Evolutionary conservation across 2,113 vertebrate genomes (phyloP).

Genomic region (Bettongia penicillata): DNA sequence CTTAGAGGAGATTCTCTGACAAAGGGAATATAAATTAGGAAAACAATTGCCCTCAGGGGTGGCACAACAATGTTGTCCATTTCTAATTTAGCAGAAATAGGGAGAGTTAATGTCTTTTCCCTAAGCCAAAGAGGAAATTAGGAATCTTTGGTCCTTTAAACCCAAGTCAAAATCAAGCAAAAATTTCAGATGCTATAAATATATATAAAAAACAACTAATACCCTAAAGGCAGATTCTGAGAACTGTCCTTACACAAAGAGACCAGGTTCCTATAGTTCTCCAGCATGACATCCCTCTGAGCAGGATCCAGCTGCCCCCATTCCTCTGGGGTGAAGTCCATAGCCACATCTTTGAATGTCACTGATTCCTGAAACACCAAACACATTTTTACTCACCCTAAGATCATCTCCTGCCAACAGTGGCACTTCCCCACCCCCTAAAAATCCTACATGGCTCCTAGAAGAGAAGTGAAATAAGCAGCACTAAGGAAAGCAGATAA

Average conservation of each 20-base stretch:
- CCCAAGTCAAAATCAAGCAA: slow-evolving; percentile 17
- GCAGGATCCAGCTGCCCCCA: slow-evolving; percentile 73
- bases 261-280: slow-evolving; percentile 76
- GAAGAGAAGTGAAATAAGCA: not conserved
- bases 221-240: not conserved
- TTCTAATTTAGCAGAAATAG: not conserved
- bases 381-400: slow-evolving; percentile 18
- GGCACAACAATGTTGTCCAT: not conserved
- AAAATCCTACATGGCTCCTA: not conserved
- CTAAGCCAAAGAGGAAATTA: not conserved
- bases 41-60: not conserved
- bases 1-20: not conserved
- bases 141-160: not conserved
- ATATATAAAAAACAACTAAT: not conserved
- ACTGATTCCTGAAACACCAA: slow-evolving; percentile 67
- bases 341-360: slow-evolving; percentile 78
- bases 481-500: not conserved
- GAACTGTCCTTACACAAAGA: slow-evolving; percentile 72
- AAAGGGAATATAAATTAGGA: not conserved
- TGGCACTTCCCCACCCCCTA: not conserved
- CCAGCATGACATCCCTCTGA: slow-evolving; percentile 70
- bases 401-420: not conserved
- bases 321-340: slow-evolving; percentile 79
- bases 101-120: not conserved
- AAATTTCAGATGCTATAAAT: slow-evolving; percentile 1